These are phyloP conservation scores for Clarias pachynema DNA, from an alignment of 2,797 vertebrate genomes.

Conservation along the genomic window DNA sequence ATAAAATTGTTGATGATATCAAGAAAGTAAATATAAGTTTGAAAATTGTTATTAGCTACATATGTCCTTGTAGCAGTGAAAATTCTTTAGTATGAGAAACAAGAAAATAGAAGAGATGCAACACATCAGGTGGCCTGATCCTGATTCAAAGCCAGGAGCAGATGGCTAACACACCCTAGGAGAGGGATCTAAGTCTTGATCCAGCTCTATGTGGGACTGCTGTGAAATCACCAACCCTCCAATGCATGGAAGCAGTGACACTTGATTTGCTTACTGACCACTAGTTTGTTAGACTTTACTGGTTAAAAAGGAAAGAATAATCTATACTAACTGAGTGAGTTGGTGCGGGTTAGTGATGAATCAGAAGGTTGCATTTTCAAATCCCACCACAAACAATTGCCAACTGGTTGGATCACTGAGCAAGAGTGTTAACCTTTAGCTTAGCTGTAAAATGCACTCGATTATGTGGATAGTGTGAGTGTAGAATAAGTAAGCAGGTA, in stretches of 20 bases:
- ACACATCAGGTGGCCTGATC: slow-evolving; percentile 53
- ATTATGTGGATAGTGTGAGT: background rate
- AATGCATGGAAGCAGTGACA: slow-evolving; percentile 38
- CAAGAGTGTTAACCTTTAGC: background rate
- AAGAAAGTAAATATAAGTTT: background rate
- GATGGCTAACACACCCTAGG: slow-evolving; percentile 52
- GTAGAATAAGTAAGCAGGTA: background rate
- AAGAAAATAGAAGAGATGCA: background rate
- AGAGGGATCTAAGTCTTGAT: slow-evolving; percentile 48
- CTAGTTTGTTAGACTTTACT: background rate
- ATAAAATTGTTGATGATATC: background rate
- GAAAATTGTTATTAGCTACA: background rate
- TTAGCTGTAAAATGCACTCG: background rate
- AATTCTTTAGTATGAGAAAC: slow-evolving; percentile 6
- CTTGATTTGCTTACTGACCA: slow-evolving; percentile 28
- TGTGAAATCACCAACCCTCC: slow-evolving; percentile 40
- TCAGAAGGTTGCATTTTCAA: background rate
- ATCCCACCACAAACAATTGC: background rate
- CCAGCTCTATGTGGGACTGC: slow-evolving; percentile 47
- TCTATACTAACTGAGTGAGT: background rate
- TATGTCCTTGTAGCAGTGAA: background rate
- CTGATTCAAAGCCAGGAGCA: slow-evolving; percentile 53
- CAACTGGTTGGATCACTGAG: background rate
- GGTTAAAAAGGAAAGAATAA: background rate
- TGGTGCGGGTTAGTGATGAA: background rate